Conservation (phyloP, 1,140 invertebrate species). For the Camponotus vicinus region DNA sequence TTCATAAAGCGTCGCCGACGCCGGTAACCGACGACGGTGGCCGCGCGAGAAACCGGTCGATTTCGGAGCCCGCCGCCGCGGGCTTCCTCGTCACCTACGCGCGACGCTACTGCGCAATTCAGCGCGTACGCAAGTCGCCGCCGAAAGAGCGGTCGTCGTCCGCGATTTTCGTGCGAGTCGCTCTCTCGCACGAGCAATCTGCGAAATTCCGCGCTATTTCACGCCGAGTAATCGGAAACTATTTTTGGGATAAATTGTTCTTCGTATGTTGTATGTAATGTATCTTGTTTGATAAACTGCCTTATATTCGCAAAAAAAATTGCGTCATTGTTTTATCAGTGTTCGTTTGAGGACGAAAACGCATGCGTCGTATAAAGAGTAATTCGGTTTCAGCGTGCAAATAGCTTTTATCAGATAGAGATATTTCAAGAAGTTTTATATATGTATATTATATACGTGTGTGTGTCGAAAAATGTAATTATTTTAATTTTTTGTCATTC, state of each 20-base stretch:
- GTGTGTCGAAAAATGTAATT: background rate
- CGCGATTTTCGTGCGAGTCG: background rate
- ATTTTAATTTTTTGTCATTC: background rate
- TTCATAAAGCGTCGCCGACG: background rate
- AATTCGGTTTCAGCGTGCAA: background rate
- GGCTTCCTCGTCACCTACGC: constrained; percentile 47
- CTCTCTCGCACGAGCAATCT: background rate
- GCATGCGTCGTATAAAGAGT: background rate
- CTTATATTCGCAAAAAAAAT: background rate
- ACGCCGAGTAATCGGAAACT: background rate
- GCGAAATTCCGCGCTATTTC: background rate
- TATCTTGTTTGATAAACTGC: background rate
- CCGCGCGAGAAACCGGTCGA: constrained; percentile 62
- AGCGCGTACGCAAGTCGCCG: constrained; percentile 2
- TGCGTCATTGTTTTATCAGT: background rate
- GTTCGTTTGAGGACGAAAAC: background rate
- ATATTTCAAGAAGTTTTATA: background rate
- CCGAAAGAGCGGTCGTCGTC: background rate
- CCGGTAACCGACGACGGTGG: background rate
- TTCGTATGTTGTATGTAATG: background rate
- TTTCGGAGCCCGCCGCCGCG: constrained; percentile 31
- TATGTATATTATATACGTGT: background rate
- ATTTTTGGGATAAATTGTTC: constrained; percentile 14
- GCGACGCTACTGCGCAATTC: constrained; percentile 73
- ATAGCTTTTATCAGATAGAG: too few relatives aligned